These are phyloP conservation scores for Apodemia mormo DNA, from an alignment of 2,888 invertebrate genomes.

Conservation along the genomic window DNA sequence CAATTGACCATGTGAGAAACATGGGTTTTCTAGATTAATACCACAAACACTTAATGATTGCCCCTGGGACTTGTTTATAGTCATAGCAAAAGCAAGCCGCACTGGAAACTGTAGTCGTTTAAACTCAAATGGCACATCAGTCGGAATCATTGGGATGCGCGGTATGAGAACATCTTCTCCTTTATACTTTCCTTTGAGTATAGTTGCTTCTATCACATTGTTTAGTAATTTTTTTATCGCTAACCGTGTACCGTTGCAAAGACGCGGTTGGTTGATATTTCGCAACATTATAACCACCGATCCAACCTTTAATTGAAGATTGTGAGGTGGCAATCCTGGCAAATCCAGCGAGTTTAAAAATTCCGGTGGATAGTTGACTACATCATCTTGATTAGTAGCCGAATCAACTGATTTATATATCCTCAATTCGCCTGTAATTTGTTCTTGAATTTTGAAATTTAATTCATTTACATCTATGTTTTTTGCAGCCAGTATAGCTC, in stretches of 20 bases:
- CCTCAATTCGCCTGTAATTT: conserved; percentile 39
- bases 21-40: conserved; percentile 40
- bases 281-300: conserved; percentile 39
- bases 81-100: conserved; percentile 41
- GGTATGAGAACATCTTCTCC: conserved; percentile 43
- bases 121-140: conserved; percentile 40
- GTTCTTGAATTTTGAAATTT: conserved; percentile 41
- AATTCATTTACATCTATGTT: conserved; percentile 34
- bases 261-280: conserved; percentile 39
- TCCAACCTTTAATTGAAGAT: conserved; percentile 41
- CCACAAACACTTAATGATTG: conserved; percentile 42
- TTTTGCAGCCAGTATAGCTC: conserved; percentile 37
- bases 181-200: conserved; percentile 41
- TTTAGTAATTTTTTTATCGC: conserved; percentile 25
- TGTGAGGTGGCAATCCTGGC: conserved; percentile 44
- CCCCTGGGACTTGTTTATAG: conserved; percentile 40
- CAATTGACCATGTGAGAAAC: conserved; percentile 43
- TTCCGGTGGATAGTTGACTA: conserved; percentile 45
- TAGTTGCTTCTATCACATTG: conserved; percentile 29
- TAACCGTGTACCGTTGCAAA: conserved; percentile 37
- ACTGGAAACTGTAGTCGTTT: conserved; percentile 39
- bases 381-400: conserved; percentile 44
- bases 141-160: conserved; percentile 42
- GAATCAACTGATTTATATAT: conserved; percentile 44
- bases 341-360: conserved; percentile 45